Conservation (phyloP, 2,797 vertebrate genomes). For the Taeniopygia guttata region DNA sequence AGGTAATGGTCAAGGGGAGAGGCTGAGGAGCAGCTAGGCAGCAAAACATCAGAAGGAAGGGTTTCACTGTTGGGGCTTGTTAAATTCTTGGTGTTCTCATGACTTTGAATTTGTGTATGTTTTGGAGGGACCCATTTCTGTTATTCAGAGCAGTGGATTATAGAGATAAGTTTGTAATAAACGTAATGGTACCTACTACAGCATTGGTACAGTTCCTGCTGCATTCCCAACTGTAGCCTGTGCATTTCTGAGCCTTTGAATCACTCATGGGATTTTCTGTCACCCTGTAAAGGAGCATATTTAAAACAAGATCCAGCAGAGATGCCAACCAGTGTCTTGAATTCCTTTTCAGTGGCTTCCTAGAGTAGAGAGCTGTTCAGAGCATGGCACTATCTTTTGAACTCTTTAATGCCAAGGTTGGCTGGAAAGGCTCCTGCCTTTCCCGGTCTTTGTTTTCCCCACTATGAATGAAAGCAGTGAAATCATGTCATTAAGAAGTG, state of each 20-base stretch:
- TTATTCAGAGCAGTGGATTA: not conserved
- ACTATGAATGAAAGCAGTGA: not conserved
- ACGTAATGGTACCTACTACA: not conserved
- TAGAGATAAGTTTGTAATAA: not conserved
- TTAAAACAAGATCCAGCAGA: not conserved
- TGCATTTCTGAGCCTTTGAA: not conserved
- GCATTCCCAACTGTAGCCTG: not conserved
- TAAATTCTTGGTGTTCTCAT: not conserved
- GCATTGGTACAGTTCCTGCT: not conserved
- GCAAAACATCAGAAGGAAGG: not conserved
- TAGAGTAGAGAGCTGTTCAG: not conserved
- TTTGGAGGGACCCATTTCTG: not conserved
- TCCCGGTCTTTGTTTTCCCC: fast-evolving
- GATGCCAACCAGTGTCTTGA: not conserved
- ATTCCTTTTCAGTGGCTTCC: not conserved
- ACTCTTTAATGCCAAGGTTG: not conserved
- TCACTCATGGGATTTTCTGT: not conserved
- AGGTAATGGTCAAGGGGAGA: not conserved
- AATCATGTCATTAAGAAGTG: not conserved
- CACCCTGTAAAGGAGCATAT: not conserved
- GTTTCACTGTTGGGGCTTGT: not conserved
- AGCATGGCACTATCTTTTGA: fast-evolving
- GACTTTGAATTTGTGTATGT: not conserved
- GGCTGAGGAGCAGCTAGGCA: not conserved
- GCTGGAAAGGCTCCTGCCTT: not conserved